Conservation (phyloP, 2,888 invertebrate species). For the Nasonia oneida region DNA sequence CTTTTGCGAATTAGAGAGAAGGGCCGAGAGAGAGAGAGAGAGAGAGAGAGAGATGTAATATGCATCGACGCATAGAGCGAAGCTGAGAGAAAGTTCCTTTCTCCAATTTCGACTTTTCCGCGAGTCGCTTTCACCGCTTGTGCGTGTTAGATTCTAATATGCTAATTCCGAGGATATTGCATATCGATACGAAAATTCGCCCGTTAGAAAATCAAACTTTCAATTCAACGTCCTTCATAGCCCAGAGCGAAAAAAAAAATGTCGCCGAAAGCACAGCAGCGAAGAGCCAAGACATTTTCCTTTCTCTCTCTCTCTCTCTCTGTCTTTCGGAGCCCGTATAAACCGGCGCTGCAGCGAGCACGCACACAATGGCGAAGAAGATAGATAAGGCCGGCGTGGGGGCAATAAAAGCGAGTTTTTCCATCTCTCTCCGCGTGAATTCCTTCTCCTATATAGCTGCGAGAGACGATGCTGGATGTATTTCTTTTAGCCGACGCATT, state of each 20-base stretch:
- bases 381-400: slow-evolving; percentile 33
- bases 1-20: too few species aligned
- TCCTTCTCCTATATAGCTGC: background rate
- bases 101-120: background rate
- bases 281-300: background rate
- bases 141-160: background rate
- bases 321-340: background rate
- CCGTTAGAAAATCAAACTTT: background rate
- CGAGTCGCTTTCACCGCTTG: background rate
- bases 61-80: too few species aligned
- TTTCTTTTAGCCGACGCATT: background rate
- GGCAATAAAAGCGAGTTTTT: slow-evolving; percentile 35
- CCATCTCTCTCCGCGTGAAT: slow-evolving; percentile 6
- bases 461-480: slow-evolving; percentile 17
- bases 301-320: background rate
- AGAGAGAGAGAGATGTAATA: too few species aligned
- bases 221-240: background rate
- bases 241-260: too few species aligned
- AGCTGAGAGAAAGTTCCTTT: background rate
- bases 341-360: background rate
- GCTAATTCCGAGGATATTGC: background rate
- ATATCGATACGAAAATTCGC: background rate
- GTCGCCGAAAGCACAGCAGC: background rate
- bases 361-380: slow-evolving; percentile 9
- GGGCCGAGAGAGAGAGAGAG: too few species aligned